phyloP scores from a whole-genome alignment of 2,888 invertebrate genomes.

The Dolichomitus sp. region DNA sequence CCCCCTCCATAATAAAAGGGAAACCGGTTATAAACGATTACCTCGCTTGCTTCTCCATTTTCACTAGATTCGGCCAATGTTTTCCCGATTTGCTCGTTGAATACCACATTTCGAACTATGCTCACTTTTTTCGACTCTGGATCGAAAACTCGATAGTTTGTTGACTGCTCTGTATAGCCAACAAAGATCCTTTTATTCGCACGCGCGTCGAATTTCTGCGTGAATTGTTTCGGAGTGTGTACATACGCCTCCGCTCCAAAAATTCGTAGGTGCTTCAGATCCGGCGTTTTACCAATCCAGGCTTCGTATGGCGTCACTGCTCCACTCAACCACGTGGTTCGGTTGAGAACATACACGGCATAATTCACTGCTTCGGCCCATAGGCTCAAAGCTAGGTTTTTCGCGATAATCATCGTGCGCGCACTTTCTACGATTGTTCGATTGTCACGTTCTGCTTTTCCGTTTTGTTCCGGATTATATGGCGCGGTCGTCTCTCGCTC shows the following conservation, averaged over 20 bases:
- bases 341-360: constrained; percentile 59
- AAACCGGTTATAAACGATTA: too few species aligned
- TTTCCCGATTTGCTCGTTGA: constrained; percentile 59
- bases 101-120: constrained; percentile 44
- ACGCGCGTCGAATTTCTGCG: constrained; percentile 25
- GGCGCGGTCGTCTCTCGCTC: constrained; percentile 69
- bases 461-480: constrained; percentile 76
- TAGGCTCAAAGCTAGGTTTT: constrained; percentile 48
- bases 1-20: too few species aligned
- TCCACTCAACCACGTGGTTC: constrained; percentile 13
- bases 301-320: constrained; percentile 68
- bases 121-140: constrained; percentile 16
- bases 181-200: constrained; percentile 67
- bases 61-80: not conserved
- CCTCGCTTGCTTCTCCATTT: constrained; percentile 8
- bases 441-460: constrained; percentile 73
- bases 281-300: constrained; percentile 68
- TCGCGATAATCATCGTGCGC: constrained; percentile 49
- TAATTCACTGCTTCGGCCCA: constrained; percentile 74
- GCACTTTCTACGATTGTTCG: constrained; percentile 68
- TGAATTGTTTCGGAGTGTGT: constrained; percentile 63
- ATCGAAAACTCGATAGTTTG: constrained; percentile 54
- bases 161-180: constrained; percentile 45
- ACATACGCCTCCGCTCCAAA: constrained; percentile 66
- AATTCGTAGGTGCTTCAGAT: constrained; percentile 58